These are phyloP conservation scores for Atethmia centrago DNA, from an alignment of 2,888 invertebrate species.

Conservation along the genomic window DNA sequence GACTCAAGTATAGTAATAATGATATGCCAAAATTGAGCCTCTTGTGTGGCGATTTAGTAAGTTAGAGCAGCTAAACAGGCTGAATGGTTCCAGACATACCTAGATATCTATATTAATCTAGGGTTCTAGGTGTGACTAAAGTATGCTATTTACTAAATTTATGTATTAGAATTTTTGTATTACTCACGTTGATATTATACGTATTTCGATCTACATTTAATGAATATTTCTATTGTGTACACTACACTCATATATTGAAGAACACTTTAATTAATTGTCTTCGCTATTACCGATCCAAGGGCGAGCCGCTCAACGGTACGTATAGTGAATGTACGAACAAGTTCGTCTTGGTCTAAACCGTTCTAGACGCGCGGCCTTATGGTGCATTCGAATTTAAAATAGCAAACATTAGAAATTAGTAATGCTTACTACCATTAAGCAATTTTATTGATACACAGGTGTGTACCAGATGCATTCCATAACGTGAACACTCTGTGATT, in stretches of 20 bases:
- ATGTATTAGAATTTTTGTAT: conserved; percentile 32
- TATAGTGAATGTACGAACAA: conserved; percentile 12
- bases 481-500: conserved; percentile 38
- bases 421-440: conserved; percentile 25
- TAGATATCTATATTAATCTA: conserved; percentile 12
- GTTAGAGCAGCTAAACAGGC: conserved; percentile 29
- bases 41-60: conserved; percentile 24
- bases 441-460: conserved; percentile 15
- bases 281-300: conserved; percentile 6
- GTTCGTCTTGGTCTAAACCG: conserved; percentile 4
- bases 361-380: conserved; percentile 10
- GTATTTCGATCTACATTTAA: conserved; percentile 43
- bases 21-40: conserved; percentile 46
- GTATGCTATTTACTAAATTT: conserved; percentile 31
- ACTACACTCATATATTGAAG: conserved; percentile 13
- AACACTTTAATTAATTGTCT: conserved; percentile 10
- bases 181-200: conserved; percentile 38
- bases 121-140: conserved; percentile 13
- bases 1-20: conserved; percentile 24
- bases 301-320: not conserved
- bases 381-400: conserved; percentile 35
- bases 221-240: conserved; percentile 22
- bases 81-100: conserved; percentile 7
- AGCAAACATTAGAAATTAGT: conserved; percentile 11
- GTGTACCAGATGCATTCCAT: conserved; percentile 23